Evolutionary conservation across 2,888 invertebrate species (phyloP), one percentile per base, ranked within the genome.

Genomic region (Acleris laterana): DNA sequence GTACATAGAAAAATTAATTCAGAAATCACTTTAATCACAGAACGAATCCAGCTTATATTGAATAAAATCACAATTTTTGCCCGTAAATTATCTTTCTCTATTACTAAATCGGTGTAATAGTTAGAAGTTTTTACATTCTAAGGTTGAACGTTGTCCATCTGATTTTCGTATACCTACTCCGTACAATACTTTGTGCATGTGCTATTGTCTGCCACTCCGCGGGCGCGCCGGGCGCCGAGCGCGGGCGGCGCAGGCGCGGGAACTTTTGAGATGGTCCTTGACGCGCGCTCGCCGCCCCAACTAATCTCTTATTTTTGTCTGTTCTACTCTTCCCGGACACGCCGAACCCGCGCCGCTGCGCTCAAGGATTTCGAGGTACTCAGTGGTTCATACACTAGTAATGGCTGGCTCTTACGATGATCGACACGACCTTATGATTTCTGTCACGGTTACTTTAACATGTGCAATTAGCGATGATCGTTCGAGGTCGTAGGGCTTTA

Each of bases 201-300:
- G 89, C 90, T 89, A 86, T 78, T 85, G 88, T 87, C 82, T 83
- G 87, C 86, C 75, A 78, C 71, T 70, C 73, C 78, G 64, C 72
- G 64, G 62, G 70, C 72, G 71, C 75, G 70, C 62, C 62, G 49
- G 63, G 69, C 68, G 17, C 46, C 46, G 60, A 69, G 72, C 73
- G 71, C 72, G 70, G 71, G 71, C 72, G 70, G 59, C 71, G 16
- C 46, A 46, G 46, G 46, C 71, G 73, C 72, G 73, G 96, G 96
- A 96, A 96, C 96, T 96, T 96, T 96, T 96, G 97, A 97, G 96
- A 96, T 97, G 97, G 96, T 97, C 96, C 96, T 96, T 96, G 96
- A 85, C 88, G 81, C 87, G 89, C 90, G 90, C 92, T 87, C 90
- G 89, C 84, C 88, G 87, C 87, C 85, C 83, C 90, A 89, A 94